Conservation (phyloP, 2,797 vertebrate species). For the Siniperca undulata region DNA sequence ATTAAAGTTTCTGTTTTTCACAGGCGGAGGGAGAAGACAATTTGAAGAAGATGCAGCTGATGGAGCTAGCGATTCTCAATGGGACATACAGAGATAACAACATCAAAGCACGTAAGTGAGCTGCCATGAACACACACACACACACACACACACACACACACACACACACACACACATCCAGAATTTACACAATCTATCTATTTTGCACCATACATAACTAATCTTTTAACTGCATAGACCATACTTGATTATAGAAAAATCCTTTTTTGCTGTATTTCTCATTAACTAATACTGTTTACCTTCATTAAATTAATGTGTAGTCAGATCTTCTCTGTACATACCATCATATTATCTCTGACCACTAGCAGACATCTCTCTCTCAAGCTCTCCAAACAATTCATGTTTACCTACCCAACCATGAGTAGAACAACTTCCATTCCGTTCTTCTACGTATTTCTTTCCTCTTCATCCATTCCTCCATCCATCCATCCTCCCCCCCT, state of each 20-base stretch:
- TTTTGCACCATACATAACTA: slow-evolving; percentile 35
- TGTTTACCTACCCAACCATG: slow-evolving; percentile 53
- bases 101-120: slow-evolving; percentile 87
- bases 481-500: slow-evolving; percentile 25
- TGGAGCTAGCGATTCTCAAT: slow-evolving; percentile 90
- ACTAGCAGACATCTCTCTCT: slow-evolving; percentile 53
- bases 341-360: slow-evolving; percentile 47
- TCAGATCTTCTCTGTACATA: slow-evolving; percentile 46
- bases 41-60: slow-evolving; percentile 91
- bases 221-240: slow-evolving; percentile 37
- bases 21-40: slow-evolving; percentile 90
- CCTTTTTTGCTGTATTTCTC: slow-evolving; percentile 6
- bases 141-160: slow-evolving; percentile 10
- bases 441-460: slow-evolving; percentile 56
- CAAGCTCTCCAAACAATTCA: slow-evolving; percentile 52
- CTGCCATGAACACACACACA: slow-evolving; percentile 14
- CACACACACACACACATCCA: neutral
- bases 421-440: slow-evolving; percentile 57
- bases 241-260: slow-evolving; percentile 7
- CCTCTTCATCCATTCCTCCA: slow-evolving; percentile 48
- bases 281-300: slow-evolving; percentile 51
- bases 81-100: slow-evolving; percentile 91
- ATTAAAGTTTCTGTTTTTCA: slow-evolving; percentile 26
- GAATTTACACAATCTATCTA: neutral
- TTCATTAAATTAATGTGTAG: slow-evolving; percentile 33